These are phyloP conservation scores for Charanyca ferruginea DNA, from an alignment of 2,888 invertebrate species.

Conservation along the genomic window DNA sequence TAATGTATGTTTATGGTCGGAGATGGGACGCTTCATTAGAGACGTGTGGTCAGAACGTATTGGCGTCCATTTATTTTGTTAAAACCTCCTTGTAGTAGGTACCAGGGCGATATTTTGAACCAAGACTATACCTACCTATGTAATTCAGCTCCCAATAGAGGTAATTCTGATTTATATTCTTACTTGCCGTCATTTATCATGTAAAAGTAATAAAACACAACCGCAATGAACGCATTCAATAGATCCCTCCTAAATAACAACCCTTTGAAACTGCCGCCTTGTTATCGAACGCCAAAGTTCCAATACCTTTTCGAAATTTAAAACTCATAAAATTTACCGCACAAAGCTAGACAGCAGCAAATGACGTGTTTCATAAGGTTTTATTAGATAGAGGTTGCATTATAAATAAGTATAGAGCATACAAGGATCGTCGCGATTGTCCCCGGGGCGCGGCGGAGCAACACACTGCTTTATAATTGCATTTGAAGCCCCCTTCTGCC, in stretches of 20 bases:
- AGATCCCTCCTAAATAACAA: slow-evolving; percentile 11
- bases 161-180: not conserved
- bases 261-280: slow-evolving; percentile 13
- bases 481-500: slow-evolving; percentile 81
- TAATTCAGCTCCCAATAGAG: not conserved
- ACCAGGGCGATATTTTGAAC: too few species aligned
- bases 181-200: not conserved
- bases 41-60: not conserved
- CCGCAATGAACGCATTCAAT: slow-evolving; percentile 8
- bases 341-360: slow-evolving; percentile 23
- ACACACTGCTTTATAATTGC: slow-evolving; percentile 85
- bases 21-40: slow-evolving; percentile 5
- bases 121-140: not conserved
- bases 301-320: slow-evolving; percentile 39
- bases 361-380: slow-evolving; percentile 46
- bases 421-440: slow-evolving; percentile 66
- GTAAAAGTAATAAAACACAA: slow-evolving; percentile 27
- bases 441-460: slow-evolving; percentile 72
- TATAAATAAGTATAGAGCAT: slow-evolving; percentile 58
- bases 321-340: slow-evolving; percentile 39
- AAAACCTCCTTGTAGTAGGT: too few species aligned
- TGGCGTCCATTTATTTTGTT: too few species aligned
- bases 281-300: slow-evolving; percentile 20
- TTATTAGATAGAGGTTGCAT: slow-evolving; percentile 47
- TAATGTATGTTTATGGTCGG: slow-evolving; percentile 8